Percentiles rank a stretch among this genome's conserved stretches.
Conservation (phyloP, 2,113 vertebrate genomes). For the Pitta sordida region DNA sequence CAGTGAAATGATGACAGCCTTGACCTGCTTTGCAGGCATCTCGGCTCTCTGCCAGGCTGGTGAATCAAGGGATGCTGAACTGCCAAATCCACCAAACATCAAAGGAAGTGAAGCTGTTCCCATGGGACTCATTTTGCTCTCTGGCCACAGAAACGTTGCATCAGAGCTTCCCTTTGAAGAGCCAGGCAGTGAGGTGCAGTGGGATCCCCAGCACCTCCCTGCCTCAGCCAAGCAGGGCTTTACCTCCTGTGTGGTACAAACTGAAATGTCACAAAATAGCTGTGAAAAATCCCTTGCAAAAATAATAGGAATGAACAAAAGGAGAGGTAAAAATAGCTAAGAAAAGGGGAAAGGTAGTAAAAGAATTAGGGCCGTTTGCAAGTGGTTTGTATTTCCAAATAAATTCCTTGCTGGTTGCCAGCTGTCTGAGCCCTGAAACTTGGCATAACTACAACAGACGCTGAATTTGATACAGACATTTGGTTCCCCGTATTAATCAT, state of each 20-base stretch:
- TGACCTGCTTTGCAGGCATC: slow-evolving; percentile 46
- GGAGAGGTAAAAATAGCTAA: background rate
- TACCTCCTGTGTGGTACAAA: background rate
- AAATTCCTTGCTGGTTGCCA: slow-evolving; percentile 42
- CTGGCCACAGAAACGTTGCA: slow-evolving; percentile 19
- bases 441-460: slow-evolving; percentile 62
- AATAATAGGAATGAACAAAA: background rate
- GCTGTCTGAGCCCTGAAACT: slow-evolving; percentile 56
- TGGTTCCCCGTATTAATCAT: slow-evolving; percentile 66
- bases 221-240: background rate
- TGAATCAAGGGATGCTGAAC: slow-evolving; percentile 27
- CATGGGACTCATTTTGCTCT: slow-evolving; percentile 11
- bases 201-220: background rate
- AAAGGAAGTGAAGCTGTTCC: slow-evolving; percentile 43
- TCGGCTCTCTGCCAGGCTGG: background rate
- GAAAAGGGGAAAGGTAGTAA: background rate
- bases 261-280: background rate
- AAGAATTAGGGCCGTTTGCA: slow-evolving; percentile 11
- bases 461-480: slow-evolving; percentile 70
- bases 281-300: slow-evolving; percentile 18
- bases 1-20: slow-evolving; percentile 1
- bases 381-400: slow-evolving; percentile 23
- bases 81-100: slow-evolving; percentile 45
- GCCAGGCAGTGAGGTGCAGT: background rate
- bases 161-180: slow-evolving; percentile 25